Conservation (phyloP, 2,113 vertebrate species). For the Semnopithecus entellus region DNA sequence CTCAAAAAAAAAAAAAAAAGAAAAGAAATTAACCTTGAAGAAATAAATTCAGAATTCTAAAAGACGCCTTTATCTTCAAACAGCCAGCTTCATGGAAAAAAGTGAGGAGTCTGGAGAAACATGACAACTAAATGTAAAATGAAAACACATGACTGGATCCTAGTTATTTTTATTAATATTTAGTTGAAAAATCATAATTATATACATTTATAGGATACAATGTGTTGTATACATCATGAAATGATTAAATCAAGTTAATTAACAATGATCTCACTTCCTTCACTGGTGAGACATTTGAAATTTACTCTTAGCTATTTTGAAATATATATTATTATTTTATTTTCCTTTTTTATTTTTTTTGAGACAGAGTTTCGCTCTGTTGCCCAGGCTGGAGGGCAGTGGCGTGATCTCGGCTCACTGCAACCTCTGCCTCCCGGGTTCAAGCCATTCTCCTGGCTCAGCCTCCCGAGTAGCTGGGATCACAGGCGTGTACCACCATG, state of each 20-base stretch:
- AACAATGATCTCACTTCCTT: neutral
- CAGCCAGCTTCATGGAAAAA: neutral
- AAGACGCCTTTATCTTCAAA: neutral
- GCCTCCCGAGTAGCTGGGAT: too few species aligned
- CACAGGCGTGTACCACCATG: too few species aligned
- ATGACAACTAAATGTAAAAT: neutral
- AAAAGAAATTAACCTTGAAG: neutral
- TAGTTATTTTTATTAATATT: neutral
- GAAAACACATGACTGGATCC: neutral
- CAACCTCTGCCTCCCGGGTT: too few species aligned
- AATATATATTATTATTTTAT: too few species aligned
- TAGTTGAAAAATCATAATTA: neutral
- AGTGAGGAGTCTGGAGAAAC: neutral
- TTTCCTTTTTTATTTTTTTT: too few species aligned
- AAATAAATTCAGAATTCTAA: neutral
- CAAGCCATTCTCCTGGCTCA: too few species aligned
- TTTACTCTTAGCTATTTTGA: too few species aligned
- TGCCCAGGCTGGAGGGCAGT: too few species aligned
- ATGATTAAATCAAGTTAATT: neutral
- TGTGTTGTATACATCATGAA: neutral
- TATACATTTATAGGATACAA: neutral
- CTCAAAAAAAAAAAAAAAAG: too few species aligned
- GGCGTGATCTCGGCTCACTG: too few species aligned
- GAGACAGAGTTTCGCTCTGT: too few species aligned
- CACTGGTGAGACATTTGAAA: too few species aligned